A percentile compares a stretch with the other conserved stretches of the same genome.
These are phyloP conservation scores for Stegophylla sp. DNA, from an alignment of 2,888 invertebrate genomes.

Conservation along the genomic window DNA sequence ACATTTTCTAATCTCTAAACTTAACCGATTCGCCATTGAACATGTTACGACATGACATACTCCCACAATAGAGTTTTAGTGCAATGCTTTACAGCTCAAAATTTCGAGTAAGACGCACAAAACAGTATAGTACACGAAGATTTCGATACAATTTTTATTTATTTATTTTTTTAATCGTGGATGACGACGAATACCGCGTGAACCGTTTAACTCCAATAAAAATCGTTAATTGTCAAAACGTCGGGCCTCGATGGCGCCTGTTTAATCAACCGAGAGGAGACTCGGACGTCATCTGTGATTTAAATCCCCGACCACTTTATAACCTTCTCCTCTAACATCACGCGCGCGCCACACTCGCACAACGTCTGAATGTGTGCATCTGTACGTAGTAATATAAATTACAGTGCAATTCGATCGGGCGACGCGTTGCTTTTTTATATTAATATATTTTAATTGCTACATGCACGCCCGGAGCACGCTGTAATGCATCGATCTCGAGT, in stretches of 20 bases:
- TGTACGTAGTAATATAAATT: neutral
- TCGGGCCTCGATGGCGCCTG: constrained; percentile 38
- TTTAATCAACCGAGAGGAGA: constrained; percentile 37
- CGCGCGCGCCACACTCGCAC: neutral
- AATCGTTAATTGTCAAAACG: constrained; percentile 43
- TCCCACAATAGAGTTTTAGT: too few relatives aligned
- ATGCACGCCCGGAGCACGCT: too few relatives aligned
- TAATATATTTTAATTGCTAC: neutral
- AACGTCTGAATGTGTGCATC: neutral
- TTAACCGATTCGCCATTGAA: too few relatives aligned
- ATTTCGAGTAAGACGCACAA: neutral
- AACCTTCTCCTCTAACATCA: neutral
- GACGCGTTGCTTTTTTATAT: neutral
- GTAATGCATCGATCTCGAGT: too few relatives aligned
- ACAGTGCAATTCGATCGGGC: neutral
- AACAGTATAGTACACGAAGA: too few relatives aligned
- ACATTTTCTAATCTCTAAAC: too few relatives aligned
- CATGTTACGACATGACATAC: too few relatives aligned
- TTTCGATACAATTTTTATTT: neutral
- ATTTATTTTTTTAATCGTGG: neutral
- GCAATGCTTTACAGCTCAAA: too few relatives aligned
- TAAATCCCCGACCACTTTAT: neutral
- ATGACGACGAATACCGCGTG: neutral
- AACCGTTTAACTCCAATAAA: constrained; percentile 54
- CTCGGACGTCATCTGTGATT: constrained; percentile 36